Conservation (phyloP, 2,888 invertebrate species). For the Drosophila leonis region DNA sequence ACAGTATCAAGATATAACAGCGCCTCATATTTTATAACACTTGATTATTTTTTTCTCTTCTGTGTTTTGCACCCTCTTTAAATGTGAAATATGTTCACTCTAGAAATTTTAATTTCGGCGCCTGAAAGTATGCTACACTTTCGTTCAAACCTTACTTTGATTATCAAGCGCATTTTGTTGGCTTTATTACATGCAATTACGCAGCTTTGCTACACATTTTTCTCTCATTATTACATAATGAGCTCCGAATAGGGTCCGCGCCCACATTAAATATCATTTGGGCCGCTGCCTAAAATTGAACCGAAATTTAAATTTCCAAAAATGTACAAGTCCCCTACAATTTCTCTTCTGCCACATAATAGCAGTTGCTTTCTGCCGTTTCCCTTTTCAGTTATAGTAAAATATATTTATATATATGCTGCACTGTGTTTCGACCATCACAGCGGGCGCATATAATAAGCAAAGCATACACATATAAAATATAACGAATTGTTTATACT, state of each 20-base stretch:
- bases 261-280: conserved; percentile 18
- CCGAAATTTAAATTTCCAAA: conserved; percentile 24
- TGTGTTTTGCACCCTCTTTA: not conserved
- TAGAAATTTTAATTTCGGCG: conserved; percentile 8
- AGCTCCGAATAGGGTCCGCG: conserved; percentile 4
- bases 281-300: conserved; percentile 17
- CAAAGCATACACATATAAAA: not conserved
- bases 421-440: conserved; percentile 13
- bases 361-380: conserved; percentile 17
- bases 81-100: conserved; percentile 34
- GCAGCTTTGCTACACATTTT: conserved; percentile 17
- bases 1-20: not conserved
- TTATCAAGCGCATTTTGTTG: not conserved
- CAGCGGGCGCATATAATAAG: conserved; percentile 17
- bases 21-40: not conserved
- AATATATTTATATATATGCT: conserved; percentile 7
- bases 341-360: conserved; percentile 12
- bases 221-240: conserved; percentile 16
- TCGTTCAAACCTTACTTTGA: conserved; percentile 7
- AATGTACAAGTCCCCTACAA: not conserved
- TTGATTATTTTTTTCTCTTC: not conserved
- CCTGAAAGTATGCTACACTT: conserved; percentile 41
- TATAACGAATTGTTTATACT: conserved; percentile 10
- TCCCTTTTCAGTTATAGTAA: conserved; percentile 15
- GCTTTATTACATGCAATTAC: conserved; percentile 11